Base-by-base conservation (phyloP, 2,888 invertebrate genomes). In the Chrysolina americana region DNA sequence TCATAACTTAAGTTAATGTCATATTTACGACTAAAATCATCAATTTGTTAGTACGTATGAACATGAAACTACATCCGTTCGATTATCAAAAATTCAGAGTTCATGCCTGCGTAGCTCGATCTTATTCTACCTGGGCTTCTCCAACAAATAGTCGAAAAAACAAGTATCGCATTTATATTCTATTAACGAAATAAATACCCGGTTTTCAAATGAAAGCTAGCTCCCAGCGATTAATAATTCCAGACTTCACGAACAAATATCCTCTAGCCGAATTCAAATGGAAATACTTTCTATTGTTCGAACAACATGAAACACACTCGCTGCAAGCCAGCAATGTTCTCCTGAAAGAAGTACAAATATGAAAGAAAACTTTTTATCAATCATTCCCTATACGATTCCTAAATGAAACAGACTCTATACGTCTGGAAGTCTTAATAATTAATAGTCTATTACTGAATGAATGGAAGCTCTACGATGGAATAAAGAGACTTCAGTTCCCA, bases 381-480 rank as follows among this genome's bases (percentile, higher is more conserved):
- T 79, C 78, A 78, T 78, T 76, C 78, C 71, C 73, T 75, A 73
- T 78, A 75, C 76, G 78, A 77, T 79, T 79, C 63, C 78, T 74
- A 81, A 81, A 81, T 75, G 78, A 75, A 80, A 79, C 73, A 76
- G 68, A 75, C 75, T 73, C 79, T 79, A 75, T 81, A 75, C 81
- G 78, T 77, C 78, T 78, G 79, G 78, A 70, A 72, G 56, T 72
- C 76, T 81, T 71, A 81, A 81, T 81, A 76, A 81, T 81, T 81
- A 81, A 81, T 81, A 81, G 77, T 80, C 81, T 77, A 81, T 81
- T 81, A 81, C 81, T 68, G 81, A 78, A 68, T 81, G 81, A 81
- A 81, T 80, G 75, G 81, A 73, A 76, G 74, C 77, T 71, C 66
- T 74, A 77, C 78, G 78, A 63, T 73, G 76, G 76, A 81, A 81